Evolutionary conservation across 2,888 invertebrate genomes (phyloP).

Genomic region (Hirtodrosophila confusa): DNA sequence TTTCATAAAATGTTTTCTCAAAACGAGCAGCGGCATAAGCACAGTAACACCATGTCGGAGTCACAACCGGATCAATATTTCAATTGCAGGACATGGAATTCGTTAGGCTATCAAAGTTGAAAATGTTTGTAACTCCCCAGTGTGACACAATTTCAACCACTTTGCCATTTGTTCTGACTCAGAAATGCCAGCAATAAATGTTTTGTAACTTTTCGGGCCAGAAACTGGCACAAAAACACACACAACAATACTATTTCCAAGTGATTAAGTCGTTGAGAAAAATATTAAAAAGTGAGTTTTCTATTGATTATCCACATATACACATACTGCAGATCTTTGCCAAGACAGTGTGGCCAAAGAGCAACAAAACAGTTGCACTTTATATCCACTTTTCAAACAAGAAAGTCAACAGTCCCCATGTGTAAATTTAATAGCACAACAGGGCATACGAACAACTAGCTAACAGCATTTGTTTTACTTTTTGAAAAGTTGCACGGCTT

Average conservation of each 20-base stretch:
- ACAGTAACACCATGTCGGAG: no score
- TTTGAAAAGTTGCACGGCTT: constrained; percentile 56
- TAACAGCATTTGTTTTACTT: constrained; percentile 68
- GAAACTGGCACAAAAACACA: constrained; percentile 21
- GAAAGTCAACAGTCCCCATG: constrained; percentile 58
- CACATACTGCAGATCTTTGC: constrained; percentile 26
- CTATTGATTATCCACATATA: constrained; percentile 62
- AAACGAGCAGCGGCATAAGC: no score
- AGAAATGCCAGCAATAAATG: constrained; percentile 45
- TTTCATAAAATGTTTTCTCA: no score
- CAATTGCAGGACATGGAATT: no score
- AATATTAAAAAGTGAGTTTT: constrained; percentile 38
- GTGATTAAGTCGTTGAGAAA: constrained; percentile 67
- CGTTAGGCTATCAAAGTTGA: constrained; percentile 3
- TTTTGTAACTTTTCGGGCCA: constrained; percentile 26
- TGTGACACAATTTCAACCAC: constrained; percentile 29
- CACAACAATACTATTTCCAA: constrained; percentile 32
- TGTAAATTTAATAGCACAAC: constrained; percentile 66
- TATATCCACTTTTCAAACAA: constrained; percentile 38
- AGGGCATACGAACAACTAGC: constrained; percentile 36
- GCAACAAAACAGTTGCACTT: constrained; percentile 63
- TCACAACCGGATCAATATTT: no score
- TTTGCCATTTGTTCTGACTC: constrained; percentile 44
- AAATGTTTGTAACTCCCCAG: constrained; percentile 4
- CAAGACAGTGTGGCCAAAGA: constrained; percentile 42